Conservation (phyloP, 2,113 vertebrate species). For the Anarrhichthys ocellatus region DNA sequence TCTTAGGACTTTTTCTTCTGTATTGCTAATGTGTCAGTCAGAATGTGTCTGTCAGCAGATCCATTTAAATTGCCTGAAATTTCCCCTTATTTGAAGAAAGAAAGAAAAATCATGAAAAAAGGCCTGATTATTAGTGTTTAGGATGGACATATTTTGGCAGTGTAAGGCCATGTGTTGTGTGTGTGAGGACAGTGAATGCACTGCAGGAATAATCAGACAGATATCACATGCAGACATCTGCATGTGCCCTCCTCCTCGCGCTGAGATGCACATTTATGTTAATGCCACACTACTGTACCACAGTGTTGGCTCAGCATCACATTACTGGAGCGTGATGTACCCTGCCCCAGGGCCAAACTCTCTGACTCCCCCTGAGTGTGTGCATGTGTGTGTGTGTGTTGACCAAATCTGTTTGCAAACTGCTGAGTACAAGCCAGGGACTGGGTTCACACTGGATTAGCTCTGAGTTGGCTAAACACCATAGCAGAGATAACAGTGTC, state of each 20-base stretch:
- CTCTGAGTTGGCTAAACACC: conserved; percentile 79
- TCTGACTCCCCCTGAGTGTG: conserved; percentile 47
- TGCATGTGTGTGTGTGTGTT: conserved; percentile 42
- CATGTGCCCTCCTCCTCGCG: conserved; percentile 33
- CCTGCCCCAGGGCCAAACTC: conserved; percentile 75
- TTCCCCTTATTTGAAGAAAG: conserved; percentile 2
- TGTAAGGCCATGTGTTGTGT: not conserved
- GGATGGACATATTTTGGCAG: conserved; percentile 4
- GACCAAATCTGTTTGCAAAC: conserved; percentile 78
- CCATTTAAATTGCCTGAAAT: not conserved
- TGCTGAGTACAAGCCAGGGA: conserved; percentile 76
- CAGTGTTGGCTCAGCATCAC: conserved; percentile 74
- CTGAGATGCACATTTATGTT: conserved; percentile 69
- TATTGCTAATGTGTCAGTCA: not conserved
- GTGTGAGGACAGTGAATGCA: conserved; percentile 20
- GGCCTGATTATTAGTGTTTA: conserved; percentile 10
- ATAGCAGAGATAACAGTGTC: conserved; percentile 71
- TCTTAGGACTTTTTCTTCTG: not conserved
- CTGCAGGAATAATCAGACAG: conserved; percentile 48
- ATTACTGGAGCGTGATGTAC: conserved; percentile 83
- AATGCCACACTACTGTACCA: conserved; percentile 68
- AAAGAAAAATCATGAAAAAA: not conserved
- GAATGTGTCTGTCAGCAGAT: not conserved
- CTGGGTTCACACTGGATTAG: conserved; percentile 80
- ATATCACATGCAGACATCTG: conserved; percentile 49